Percentiles rank a stretch among this genome's conserved stretches.
Evolutionary conservation across 2,888 invertebrate genomes (phyloP).

Genomic region (Tipula confusa): DNA sequence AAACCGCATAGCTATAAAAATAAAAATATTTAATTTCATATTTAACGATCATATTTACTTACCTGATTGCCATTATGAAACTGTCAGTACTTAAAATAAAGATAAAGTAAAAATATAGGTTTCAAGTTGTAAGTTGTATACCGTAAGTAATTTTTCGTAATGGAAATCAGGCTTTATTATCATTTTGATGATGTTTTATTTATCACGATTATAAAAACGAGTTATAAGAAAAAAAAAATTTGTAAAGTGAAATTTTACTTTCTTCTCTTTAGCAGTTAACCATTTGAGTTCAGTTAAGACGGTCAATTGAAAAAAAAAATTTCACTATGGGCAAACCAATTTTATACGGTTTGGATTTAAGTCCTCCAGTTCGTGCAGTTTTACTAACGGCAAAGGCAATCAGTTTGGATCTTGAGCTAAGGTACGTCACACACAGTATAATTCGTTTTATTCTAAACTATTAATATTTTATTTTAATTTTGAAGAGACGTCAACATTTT

Average conservation of each 20-base stretch:
- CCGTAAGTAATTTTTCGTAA: too few species aligned
- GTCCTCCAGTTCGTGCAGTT: not conserved
- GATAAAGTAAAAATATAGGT: too few species aligned
- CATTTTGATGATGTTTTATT: too few species aligned
- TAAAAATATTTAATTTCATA: not conserved
- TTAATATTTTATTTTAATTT: not conserved
- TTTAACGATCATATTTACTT: not conserved
- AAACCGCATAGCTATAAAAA: not conserved
- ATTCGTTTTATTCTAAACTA: not conserved
- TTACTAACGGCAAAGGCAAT: not conserved
- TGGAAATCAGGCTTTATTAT: not conserved
- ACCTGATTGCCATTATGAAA: not conserved
- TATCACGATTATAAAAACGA: not conserved
- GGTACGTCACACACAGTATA: too few species aligned
- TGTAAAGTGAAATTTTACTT: not conserved
- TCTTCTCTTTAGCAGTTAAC: not conserved
- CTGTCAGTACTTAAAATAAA: too few species aligned
- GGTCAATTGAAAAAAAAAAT: not conserved
- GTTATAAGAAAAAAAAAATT: not conserved
- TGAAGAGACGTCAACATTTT: not conserved
- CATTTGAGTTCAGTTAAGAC: not conserved
- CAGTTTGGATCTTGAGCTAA: conserved; percentile 26
- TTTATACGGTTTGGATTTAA: not conserved
- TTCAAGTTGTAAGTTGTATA: too few species aligned
- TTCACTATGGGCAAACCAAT: conserved; percentile 28